Evolutionary conservation across 2,113 vertebrate genomes (phyloP).

Genomic region (Mormyrus lacerda): DNA sequence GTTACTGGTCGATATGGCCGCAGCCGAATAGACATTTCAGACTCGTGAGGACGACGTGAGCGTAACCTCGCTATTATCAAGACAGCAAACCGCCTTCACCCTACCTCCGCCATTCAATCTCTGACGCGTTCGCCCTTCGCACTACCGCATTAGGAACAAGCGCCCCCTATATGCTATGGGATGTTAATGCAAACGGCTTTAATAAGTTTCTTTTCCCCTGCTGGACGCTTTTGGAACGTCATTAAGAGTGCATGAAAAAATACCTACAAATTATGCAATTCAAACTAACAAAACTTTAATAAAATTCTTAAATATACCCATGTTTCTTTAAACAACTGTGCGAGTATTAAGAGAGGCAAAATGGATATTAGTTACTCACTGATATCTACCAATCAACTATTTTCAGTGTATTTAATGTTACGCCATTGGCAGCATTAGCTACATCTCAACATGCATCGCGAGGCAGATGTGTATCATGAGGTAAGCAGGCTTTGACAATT

Average conservation of each 20-base stretch:
- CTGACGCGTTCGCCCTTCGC: conserved; percentile 19
- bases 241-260: not conserved
- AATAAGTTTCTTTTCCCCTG: not conserved
- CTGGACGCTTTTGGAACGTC: not conserved
- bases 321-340: not conserved
- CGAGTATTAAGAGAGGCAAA: not conserved
- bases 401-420: not conserved
- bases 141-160: not conserved
- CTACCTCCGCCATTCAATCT: conserved; percentile 29
- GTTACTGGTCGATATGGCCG: not conserved
- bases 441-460: no score
- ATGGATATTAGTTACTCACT: not conserved
- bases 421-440: not conserved
- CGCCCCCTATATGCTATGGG: not conserved
- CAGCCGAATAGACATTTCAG: not conserved
- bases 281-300: not conserved
- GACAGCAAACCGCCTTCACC: not conserved
- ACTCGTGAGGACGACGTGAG: not conserved
- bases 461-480: no score
- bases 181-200: not conserved
- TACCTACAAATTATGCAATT: not conserved
- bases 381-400: not conserved
- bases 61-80: not conserved
- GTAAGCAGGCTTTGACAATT: not conserved
- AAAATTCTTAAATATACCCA: not conserved